Percentiles rank a stretch among this genome's conserved stretches.
Evolutionary conservation across 2,888 invertebrate species (phyloP).

Genomic region (Cheiracanthium punctorium): DNA sequence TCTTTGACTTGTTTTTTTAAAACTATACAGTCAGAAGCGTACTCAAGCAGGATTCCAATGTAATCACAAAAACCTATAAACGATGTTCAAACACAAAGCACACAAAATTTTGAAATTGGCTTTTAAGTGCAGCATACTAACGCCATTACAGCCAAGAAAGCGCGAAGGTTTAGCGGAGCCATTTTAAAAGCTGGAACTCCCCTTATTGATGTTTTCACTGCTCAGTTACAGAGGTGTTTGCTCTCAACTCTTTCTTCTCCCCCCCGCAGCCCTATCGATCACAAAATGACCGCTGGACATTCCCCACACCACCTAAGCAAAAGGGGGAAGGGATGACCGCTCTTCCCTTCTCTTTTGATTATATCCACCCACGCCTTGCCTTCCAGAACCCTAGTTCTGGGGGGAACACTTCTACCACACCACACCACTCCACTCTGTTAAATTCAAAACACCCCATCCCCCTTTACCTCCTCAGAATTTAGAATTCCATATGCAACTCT

Average conservation of each 20-base stretch:
- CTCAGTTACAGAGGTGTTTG: constrained; percentile 5
- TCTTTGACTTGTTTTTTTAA: too few species aligned
- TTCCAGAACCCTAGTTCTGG: not conserved
- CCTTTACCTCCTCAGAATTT: not conserved
- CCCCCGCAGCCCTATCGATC: not conserved
- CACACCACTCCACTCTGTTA: not conserved
- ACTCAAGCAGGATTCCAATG: too few species aligned
- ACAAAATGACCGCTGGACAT: constrained; percentile 17
- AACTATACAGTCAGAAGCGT: too few species aligned
- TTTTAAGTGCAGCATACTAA: too few species aligned
- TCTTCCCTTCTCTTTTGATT: not conserved
- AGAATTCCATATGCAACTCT: not conserved
- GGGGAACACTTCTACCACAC: not conserved
- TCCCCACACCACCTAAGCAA: not conserved
- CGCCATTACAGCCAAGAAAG: too few species aligned
- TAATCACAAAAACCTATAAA: too few species aligned
- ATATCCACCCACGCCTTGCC: not conserved
- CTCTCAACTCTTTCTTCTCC: not conserved
- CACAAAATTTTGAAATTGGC: too few species aligned
- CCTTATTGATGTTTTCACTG: constrained; percentile 2
- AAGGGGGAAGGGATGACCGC: constrained; percentile 8
- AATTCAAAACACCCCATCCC: not conserved
- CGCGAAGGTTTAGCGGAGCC: too few species aligned
- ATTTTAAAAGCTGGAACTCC: too few species aligned
- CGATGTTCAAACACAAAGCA: too few species aligned